Evolutionary conservation across 2,113 vertebrate species (phyloP).

Genomic region (Cyanoramphus novaezelandiae): DNA sequence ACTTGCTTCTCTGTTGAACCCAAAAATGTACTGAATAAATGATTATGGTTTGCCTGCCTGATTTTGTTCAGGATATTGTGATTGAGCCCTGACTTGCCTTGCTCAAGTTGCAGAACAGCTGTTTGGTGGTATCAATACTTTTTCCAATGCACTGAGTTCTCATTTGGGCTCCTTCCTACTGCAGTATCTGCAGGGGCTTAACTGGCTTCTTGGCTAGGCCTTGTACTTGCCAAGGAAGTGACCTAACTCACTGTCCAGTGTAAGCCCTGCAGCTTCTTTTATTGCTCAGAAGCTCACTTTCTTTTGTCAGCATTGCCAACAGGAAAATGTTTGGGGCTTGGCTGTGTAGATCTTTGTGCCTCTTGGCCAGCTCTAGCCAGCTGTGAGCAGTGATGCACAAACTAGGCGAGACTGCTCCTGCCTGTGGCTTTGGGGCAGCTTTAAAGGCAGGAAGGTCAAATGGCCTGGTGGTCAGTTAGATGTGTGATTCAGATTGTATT

Average conservation of each 20-base stretch:
- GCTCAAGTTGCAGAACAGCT: neutral
- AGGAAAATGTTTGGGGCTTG: neutral
- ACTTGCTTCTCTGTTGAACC: neutral
- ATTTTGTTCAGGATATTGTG: neutral
- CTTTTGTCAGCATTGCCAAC: neutral
- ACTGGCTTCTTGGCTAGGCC: neutral
- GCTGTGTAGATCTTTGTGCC: accelerated
- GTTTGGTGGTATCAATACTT: neutral
- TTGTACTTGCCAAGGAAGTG: neutral
- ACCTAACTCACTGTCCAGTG: neutral
- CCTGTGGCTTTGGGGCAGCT: neutral
- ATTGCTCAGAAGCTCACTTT: neutral
- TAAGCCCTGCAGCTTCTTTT: neutral
- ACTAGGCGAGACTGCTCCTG: neutral
- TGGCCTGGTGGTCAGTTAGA: neutral
- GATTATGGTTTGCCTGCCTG: neutral
- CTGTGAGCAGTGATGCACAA: neutral
- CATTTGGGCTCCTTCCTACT: neutral
- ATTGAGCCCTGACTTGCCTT: neutral
- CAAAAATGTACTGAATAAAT: neutral
- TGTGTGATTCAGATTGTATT: neutral
- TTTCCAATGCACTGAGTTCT: neutral
- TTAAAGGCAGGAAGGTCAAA: neutral
- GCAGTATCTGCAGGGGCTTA: neutral
- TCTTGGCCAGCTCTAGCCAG: neutral